Evolutionary conservation across 2,113 vertebrate species (phyloP).

Genomic region (Micromys minutus): DNA sequence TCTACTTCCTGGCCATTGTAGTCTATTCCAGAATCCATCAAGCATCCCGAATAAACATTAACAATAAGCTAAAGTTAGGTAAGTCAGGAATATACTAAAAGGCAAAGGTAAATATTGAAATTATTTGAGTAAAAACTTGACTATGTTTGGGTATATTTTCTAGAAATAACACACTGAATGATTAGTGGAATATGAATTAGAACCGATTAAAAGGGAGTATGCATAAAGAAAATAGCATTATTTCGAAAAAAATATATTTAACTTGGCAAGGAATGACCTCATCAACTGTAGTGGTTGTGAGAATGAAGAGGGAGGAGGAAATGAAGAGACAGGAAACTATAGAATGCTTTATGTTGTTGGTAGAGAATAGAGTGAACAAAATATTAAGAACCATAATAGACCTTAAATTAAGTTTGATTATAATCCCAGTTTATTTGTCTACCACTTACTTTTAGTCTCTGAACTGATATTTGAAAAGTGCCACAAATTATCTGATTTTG

Average conservation of each 20-base stretch:
- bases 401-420: slow-evolving; percentile 36
- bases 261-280: not conserved
- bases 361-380: not conserved
- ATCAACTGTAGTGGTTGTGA: not conserved
- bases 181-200: slow-evolving; percentile 37
- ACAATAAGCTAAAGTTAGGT: not conserved
- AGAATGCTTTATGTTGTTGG: not conserved
- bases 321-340: not conserved
- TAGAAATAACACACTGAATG: slow-evolving; percentile 30
- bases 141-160: not conserved
- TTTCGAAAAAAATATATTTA: not conserved
- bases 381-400: slow-evolving; percentile 1
- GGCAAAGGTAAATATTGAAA: not conserved
- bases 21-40: not conserved
- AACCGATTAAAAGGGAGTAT: not conserved
- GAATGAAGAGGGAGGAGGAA: not conserved
- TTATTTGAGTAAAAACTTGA: slow-evolving; percentile 4
- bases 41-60: not conserved
- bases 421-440: slow-evolving; percentile 29
- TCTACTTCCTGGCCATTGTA: not conserved
- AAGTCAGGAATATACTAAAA: slow-evolving; percentile 24
- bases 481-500: slow-evolving; percentile 1
- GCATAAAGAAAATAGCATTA: not conserved
- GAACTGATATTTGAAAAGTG: not conserved
- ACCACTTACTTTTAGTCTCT: not conserved